Conservation (phyloP, 2,113 vertebrate species). For the Lanius collurio region DNA sequence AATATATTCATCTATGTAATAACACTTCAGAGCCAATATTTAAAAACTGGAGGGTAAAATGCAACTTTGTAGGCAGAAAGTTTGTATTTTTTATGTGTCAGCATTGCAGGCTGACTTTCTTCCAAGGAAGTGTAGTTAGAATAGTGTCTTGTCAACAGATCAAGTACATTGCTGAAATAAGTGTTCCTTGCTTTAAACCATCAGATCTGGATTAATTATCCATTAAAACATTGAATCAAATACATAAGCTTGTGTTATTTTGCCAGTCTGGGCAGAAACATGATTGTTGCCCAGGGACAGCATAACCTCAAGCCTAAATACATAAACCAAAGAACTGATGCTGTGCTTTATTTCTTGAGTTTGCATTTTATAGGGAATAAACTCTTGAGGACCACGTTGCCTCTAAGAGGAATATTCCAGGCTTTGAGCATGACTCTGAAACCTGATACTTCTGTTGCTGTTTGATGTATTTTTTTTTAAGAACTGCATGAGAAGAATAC, state of each 20-base stretch:
- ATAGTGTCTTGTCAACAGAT: background rate
- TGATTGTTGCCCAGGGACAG: background rate
- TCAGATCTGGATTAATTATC: slow-evolving; percentile 37
- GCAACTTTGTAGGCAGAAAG: background rate
- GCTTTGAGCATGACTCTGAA: background rate
- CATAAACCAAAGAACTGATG: background rate
- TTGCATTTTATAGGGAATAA: background rate
- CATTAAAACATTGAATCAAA: background rate
- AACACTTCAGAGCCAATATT: background rate
- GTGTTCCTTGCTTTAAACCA: background rate
- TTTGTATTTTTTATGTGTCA: background rate
- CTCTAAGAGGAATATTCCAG: background rate
- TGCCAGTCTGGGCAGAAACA: background rate
- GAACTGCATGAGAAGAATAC: background rate
- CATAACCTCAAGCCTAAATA: background rate
- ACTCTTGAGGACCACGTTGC: background rate
- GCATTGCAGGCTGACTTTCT: background rate
- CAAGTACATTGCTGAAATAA: background rate
- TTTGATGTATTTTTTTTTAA: background rate
- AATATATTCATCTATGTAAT: background rate
- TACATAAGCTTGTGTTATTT: background rate
- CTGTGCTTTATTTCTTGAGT: background rate
- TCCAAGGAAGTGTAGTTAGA: background rate
- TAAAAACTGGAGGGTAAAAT: background rate
- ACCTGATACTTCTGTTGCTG: background rate